These are phyloP conservation scores for Lucilia cuprina DNA, from an alignment of 1,140 invertebrate genomes.

Conservation along the genomic window DNA sequence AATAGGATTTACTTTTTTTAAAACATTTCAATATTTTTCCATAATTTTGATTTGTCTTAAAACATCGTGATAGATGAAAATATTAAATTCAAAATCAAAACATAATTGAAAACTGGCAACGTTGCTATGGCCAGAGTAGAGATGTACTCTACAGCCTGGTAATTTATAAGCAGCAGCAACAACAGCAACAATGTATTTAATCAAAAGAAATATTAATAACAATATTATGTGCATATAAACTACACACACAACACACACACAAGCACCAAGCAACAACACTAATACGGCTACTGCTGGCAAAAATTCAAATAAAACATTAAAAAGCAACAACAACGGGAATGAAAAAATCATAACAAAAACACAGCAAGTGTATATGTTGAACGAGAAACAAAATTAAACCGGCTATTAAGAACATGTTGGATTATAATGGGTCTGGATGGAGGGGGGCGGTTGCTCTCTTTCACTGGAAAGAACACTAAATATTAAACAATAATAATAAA, in stretches of 20 bases:
- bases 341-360: no score
- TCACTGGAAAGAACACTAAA: background rate
- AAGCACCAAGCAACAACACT: background rate
- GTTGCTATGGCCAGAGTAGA: background rate
- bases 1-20: no score
- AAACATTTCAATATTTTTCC: no score
- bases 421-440: background rate
- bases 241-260: background rate
- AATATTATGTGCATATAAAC: background rate
- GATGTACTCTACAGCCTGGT: background rate
- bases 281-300: background rate
- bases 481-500: no score
- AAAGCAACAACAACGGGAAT: background rate
- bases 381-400: background rate
- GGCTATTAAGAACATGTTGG: background rate
- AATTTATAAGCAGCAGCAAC: background rate
- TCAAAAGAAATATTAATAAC: slow-evolving; percentile 2
- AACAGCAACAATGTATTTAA: background rate
- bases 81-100: background rate
- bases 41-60: background rate
- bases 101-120: background rate
- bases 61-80: background rate
- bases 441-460: background rate
- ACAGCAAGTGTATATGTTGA: background rate
- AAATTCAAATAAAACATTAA: background rate